Conservation (phyloP, 2,888 invertebrate genomes). For the Cremastinae sp. region DNA sequence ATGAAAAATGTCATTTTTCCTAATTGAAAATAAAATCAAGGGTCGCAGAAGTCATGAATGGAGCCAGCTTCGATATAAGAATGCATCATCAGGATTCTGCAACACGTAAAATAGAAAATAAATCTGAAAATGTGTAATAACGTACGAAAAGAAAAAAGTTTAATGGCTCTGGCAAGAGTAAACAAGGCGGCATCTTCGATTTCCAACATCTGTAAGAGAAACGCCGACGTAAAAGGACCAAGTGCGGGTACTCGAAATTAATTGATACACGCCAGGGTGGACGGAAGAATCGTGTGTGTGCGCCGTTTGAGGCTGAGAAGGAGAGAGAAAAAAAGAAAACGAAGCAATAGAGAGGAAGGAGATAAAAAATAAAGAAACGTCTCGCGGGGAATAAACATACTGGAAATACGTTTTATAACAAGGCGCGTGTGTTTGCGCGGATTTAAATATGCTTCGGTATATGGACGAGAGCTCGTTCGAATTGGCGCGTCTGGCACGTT, state of each 20-base stretch:
- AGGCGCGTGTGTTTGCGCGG: slow-evolving; percentile 13
- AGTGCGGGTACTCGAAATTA: slow-evolving; percentile 42
- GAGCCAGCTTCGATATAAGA: too few relatives aligned
- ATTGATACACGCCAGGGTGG: slow-evolving; percentile 35
- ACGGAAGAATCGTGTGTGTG: not conserved
- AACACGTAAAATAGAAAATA: too few relatives aligned
- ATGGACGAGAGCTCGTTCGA: slow-evolving; percentile 53
- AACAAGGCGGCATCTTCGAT: too few relatives aligned
- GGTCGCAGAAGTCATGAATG: too few relatives aligned
- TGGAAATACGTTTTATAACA: slow-evolving; percentile 39
- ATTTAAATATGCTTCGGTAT: slow-evolving; percentile 39
- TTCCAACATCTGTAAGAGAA: too few relatives aligned
- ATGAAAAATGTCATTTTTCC: too few relatives aligned
- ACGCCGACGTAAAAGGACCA: slow-evolving; percentile 1
- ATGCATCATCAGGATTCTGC: too few relatives aligned
- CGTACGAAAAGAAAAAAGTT: too few relatives aligned
- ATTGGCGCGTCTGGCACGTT: slow-evolving; percentile 57
- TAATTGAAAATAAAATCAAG: too few relatives aligned
- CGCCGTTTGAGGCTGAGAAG: slow-evolving; percentile 23
- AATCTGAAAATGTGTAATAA: too few relatives aligned
- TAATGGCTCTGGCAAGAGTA: too few relatives aligned
- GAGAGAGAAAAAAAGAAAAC: slow-evolving; percentile 4
- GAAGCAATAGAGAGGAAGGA: slow-evolving; percentile 2
- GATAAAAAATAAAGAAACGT: not conserved
- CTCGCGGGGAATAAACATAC: slow-evolving; percentile 37